phyloP scores from a whole-genome alignment of 2,888 invertebrate genomes.

The Priapulus caudatus region DNA sequence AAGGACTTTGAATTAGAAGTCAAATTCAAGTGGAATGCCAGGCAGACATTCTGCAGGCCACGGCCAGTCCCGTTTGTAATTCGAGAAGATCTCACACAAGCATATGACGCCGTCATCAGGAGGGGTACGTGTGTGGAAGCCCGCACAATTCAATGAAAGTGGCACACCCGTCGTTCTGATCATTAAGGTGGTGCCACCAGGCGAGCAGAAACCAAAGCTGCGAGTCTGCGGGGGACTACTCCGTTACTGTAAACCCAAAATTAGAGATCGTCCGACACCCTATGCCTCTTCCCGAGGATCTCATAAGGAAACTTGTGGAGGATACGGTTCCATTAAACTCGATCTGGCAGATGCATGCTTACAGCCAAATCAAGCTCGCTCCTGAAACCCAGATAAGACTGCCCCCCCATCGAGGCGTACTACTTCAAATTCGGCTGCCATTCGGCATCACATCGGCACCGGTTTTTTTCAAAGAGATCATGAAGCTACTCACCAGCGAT shows the following conservation, averaged over 20 bases:
- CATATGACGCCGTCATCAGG: constrained; percentile 9
- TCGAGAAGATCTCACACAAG: constrained; percentile 8
- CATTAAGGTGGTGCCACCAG: too few relatives aligned
- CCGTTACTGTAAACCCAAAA: background rate
- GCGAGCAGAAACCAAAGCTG: constrained; percentile 8
- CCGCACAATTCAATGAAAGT: too few relatives aligned
- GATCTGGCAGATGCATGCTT: background rate
- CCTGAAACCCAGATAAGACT: constrained; percentile 6
- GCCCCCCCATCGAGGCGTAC: constrained; percentile 10
- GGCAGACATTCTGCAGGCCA: constrained; percentile 11
- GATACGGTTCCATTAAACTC: background rate
- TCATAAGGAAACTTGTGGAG: background rate
- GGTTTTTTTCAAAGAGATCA: constrained; percentile 13
- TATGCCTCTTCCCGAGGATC: background rate
- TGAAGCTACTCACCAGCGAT: constrained; percentile 14
- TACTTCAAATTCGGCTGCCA: constrained; percentile 12
- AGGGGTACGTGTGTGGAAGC: constrained; percentile 12
- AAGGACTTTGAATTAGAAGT: too few relatives aligned
- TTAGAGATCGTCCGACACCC: background rate
- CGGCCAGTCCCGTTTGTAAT: constrained; percentile 13
- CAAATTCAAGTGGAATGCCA: constrained; percentile 12
- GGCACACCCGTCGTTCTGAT: too few relatives aligned
- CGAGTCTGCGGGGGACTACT: background rate
- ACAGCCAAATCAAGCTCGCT: background rate
- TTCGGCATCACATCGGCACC: constrained; percentile 11